Evolutionary conservation across 2,113 vertebrate species (phyloP).

Genomic region (Siniperca chuatsi): DNA sequence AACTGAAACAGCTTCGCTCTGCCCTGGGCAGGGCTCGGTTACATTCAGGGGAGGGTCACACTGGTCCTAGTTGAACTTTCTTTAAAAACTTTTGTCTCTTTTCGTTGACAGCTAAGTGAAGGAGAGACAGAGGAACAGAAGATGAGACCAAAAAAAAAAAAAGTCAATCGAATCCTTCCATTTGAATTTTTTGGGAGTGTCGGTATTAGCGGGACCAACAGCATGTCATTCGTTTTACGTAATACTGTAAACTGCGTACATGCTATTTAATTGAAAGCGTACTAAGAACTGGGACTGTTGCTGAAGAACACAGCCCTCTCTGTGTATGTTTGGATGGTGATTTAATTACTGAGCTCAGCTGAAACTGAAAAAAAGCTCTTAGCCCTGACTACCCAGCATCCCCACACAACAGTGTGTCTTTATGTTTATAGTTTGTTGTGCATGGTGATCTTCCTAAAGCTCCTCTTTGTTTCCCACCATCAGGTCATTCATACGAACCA

Average conservation of each 20-base stretch:
- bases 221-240: not conserved
- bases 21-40: slow-evolving; percentile 34
- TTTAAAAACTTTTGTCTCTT: not conserved
- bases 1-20: slow-evolving; percentile 48
- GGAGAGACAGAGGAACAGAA: not conserved
- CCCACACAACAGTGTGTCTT: slow-evolving; percentile 16
- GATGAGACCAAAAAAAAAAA: not conserved
- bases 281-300: not conserved
- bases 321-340: not conserved
- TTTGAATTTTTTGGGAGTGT: not conserved
- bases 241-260: not conserved
- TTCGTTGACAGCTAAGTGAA: not conserved
- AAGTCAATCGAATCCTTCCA: not conserved
- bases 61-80: not conserved
- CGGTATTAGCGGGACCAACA: not conserved
- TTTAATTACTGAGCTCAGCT: slow-evolving; percentile 25
- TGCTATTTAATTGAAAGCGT: not conserved
- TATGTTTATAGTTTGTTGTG: slow-evolving; percentile 7
- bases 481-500: slow-evolving; percentile 11
- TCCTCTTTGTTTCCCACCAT: slow-evolving; percentile 26
- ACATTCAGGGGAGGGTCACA: slow-evolving; percentile 35
- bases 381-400: slow-evolving; percentile 9
- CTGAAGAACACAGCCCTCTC: not conserved
- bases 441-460: slow-evolving; percentile 12
- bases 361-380: slow-evolving; percentile 14